Percentiles rank a stretch among this genome's conserved stretches.
These are phyloP conservation scores for Mormyrus iriodes DNA, from an alignment of 2,113 vertebrate genomes.

Conservation along the genomic window DNA sequence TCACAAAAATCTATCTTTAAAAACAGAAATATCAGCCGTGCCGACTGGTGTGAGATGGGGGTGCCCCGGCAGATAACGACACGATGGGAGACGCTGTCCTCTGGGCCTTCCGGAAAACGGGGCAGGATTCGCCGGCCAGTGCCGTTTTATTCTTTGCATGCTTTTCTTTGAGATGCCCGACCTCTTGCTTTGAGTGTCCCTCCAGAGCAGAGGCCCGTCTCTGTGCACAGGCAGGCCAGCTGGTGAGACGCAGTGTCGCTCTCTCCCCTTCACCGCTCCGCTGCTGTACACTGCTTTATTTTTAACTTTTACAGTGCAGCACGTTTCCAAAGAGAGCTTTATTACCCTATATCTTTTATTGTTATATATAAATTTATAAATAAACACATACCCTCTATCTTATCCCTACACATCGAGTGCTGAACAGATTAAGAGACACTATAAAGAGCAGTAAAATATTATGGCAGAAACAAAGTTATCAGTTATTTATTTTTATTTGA, in stretches of 20 bases:
- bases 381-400: constrained; percentile 1
- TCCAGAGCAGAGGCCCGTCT: not conserved
- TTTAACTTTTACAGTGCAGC: not conserved
- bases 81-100: not conserved
- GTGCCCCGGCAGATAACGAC: not conserved
- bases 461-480: not conserved
- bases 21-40: not conserved
- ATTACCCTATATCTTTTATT: not conserved
- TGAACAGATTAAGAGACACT: not conserved
- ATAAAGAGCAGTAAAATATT: not conserved
- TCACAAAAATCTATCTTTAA: not conserved
- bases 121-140: not conserved
- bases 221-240: not conserved
- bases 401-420: not conserved
- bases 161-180: not conserved
- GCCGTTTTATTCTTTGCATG: not conserved
- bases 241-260: not conserved
- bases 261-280: not conserved
- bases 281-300: not conserved
- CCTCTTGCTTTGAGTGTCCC: not conserved
- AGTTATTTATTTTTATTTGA: not conserved
- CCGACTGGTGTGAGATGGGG: not conserved
- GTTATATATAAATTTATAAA: not conserved
- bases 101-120: not conserved
- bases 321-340: not conserved